phyloP scores from a whole-genome alignment of 2,113 vertebrate genomes.

The Fregata magnificens region DNA sequence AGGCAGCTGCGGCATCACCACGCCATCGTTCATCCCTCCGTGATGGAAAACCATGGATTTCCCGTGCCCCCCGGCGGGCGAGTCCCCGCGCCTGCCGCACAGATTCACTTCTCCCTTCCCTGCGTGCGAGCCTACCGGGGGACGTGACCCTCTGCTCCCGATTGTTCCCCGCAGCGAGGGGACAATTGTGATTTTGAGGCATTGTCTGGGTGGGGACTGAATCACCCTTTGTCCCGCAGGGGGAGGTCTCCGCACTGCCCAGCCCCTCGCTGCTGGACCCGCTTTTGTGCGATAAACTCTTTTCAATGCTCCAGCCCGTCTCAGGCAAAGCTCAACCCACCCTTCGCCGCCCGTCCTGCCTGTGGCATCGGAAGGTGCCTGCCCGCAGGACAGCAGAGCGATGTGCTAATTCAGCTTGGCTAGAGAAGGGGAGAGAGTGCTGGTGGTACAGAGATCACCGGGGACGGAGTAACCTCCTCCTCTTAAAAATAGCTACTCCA shows the following conservation, averaged over 20 bases:
- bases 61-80: accelerated
- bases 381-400: not conserved
- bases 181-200: not conserved
- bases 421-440: too few species aligned
- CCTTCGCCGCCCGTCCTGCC: accelerated
- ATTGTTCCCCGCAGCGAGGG: not conserved
- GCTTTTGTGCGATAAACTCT: not conserved
- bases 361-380: not conserved
- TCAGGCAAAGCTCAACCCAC: not conserved
- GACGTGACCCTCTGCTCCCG: not conserved
- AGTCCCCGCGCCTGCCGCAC: accelerated
- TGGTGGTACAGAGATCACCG: too few species aligned
- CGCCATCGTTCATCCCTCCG: accelerated
- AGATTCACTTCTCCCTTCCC: not conserved
- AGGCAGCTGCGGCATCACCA: not conserved
- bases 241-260: not conserved
- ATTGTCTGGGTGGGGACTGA: constrained; percentile 4
- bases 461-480: not conserved
- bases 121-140: not conserved
- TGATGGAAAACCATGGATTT: accelerated
- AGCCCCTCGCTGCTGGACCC: not conserved
- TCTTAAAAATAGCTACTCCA: not conserved
- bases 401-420: not conserved
- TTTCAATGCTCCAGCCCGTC: not conserved
- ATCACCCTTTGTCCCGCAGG: not conserved